A percentile compares a stretch with the other conserved stretches of the same genome.
Conservation (phyloP, 1,140 invertebrate species). For the Cecropterus lyciades region DNA sequence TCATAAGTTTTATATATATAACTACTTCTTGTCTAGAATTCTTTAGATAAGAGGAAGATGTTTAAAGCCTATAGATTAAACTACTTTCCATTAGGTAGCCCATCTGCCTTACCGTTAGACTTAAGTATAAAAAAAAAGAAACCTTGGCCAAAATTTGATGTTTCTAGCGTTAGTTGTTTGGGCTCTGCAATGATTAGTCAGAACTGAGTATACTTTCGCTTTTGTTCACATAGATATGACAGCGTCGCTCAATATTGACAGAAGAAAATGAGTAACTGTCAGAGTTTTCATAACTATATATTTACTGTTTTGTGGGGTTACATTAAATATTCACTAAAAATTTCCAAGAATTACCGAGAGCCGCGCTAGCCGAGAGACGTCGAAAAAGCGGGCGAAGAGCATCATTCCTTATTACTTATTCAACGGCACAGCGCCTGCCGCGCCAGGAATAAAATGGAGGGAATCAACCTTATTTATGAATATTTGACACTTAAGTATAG, state of each 20-base stretch:
- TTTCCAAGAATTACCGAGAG: slow-evolving; percentile 7
- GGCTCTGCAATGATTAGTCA: no score
- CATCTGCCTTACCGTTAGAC: no score
- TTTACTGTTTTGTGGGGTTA: slow-evolving; percentile 8
- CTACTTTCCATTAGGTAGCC: no score
- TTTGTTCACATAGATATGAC: no score
- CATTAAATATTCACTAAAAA: slow-evolving; percentile 26
- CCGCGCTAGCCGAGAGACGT: slow-evolving; percentile 19
- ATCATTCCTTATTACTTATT: slow-evolving; percentile 25
- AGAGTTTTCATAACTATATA: slow-evolving; percentile 3
- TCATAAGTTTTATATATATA: no score
- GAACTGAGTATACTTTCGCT: no score
- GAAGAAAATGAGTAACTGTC: background rate
- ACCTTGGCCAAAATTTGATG: no score
- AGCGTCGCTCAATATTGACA: background rate
- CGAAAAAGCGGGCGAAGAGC: slow-evolving; percentile 22
- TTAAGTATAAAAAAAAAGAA: no score
- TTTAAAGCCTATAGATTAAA: no score
- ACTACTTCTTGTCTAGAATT: no score
- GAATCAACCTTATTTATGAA: slow-evolving; percentile 13
- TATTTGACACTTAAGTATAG: slow-evolving; percentile 10
- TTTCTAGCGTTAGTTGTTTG: no score
- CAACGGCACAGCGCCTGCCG: slow-evolving; percentile 11
- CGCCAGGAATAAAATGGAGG: background rate
- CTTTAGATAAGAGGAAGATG: no score